Base-by-base conservation (phyloP, 2,888 invertebrate species). In the Meteorus cinctellus region DNA sequence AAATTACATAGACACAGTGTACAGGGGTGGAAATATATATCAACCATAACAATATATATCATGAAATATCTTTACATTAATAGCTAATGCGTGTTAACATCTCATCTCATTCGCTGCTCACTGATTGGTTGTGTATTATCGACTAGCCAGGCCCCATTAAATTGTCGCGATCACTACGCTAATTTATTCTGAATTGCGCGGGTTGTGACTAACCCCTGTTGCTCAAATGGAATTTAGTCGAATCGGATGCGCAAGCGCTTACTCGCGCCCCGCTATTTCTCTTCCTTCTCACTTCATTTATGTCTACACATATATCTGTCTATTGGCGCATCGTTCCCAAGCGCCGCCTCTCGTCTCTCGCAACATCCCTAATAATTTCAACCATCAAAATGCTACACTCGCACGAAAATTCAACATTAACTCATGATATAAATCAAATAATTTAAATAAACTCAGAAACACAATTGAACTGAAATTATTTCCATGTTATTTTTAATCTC, bases 101-200 rank as follows among this genome's bases (percentile, higher is more conserved):
- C 68, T 69, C 55, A 31, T 48, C 55, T 69, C 34, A 27, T 55
- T 55, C 55, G 31, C 27, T n/a, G 36, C 16, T 60, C 60, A 63
- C 14, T 72, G 72, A 72, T 62, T 72, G 48, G 45, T n/a, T 31
- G 34, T 63, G 19, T n/a, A 12, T 45, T 48, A 62, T 72, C 19
- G 48, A 59, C 29, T 65, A 72, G 72, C 48, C 65, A 65, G 68
- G 24, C 41, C 34, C 69, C 72, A 76, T 76, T 73, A 76, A 72
- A 76, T 76, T 69, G 63, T 41, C 34, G 63, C 72, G 63, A 63
- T 66, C 66, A 73, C 72, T 24, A 55, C 72, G 65, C 76, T 76
- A 76, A 76, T 76, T 76, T 76, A 76, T 76, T 72, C 69, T 41
- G 69, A 72, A 72, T 72, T 41, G 45, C 36, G 63, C 55, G 72